Conservation (phyloP, 2,113 vertebrate genomes). For the Centropus unirufus region DNA sequence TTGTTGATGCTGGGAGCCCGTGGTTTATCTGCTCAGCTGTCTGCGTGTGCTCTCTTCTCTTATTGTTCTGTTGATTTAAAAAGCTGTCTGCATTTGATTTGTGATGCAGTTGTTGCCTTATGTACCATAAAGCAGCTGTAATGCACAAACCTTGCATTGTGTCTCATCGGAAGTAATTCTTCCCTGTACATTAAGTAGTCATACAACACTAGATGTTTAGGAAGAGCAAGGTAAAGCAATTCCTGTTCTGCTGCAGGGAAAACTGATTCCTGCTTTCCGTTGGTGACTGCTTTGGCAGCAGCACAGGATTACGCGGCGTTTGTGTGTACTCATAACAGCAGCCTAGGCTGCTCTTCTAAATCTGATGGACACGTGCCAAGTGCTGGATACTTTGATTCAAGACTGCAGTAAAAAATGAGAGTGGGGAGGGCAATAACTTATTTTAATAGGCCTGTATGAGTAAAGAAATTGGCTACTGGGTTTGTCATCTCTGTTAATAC, state of each 20-base stretch:
- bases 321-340: neutral
- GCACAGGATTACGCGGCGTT: neutral
- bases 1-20: neutral
- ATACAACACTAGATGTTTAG: neutral
- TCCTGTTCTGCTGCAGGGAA: neutral
- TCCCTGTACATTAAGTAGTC: neutral
- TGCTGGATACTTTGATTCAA: neutral
- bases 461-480: neutral
- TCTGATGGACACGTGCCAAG: neutral
- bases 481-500: neutral
- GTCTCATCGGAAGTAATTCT: neutral
- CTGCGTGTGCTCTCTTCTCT: neutral
- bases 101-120: neutral
- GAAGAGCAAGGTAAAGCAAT: neutral
- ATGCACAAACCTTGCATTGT: neutral
- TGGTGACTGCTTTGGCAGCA: neutral
- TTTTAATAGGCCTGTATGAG: neutral
- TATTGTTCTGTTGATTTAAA: neutral
- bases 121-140: neutral
- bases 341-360: neutral
- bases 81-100: neutral
- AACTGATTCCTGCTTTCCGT: conserved; percentile 1
- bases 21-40: neutral
- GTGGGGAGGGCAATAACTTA: neutral
- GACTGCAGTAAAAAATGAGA: neutral